phyloP scores from a whole-genome alignment of 1,140 invertebrate species.

The Heliothis subflexa region DNA sequence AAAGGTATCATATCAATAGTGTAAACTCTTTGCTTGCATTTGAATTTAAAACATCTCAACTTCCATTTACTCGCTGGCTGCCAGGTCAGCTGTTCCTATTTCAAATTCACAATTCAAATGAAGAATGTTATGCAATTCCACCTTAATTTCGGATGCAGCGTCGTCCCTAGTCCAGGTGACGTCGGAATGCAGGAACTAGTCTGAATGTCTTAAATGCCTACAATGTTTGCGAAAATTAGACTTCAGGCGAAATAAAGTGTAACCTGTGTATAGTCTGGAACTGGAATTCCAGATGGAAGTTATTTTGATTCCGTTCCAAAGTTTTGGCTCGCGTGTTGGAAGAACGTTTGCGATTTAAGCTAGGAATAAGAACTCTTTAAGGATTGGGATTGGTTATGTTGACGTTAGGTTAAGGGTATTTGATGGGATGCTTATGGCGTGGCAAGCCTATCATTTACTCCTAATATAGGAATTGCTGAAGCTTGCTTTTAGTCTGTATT shows the following conservation, averaged over 20 bases:
- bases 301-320: conserved; percentile 47
- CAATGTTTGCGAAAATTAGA: conserved; percentile 59
- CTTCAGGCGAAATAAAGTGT: conserved; percentile 51
- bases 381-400: neutral
- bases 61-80: neutral
- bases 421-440: conserved; percentile 2
- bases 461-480: no score
- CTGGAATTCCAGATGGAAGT: conserved; percentile 40
- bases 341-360: conserved; percentile 11
- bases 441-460: neutral
- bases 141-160: conserved; percentile 14
- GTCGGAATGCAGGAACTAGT: conserved; percentile 30
- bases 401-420: neutral
- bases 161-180: conserved; percentile 1
- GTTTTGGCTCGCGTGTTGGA: conserved; percentile 24
- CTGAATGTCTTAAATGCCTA: conserved; percentile 31
- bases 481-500: no score
- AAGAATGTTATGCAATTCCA: conserved; percentile 28
- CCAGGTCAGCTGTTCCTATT: neutral
- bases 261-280: conserved; percentile 10
- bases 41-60: neutral
- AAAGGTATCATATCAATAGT: no score
- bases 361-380: neutral
- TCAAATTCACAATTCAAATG: conserved; percentile 22
- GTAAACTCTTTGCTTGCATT: neutral